Evolutionary conservation across 2,888 invertebrate species (phyloP), one percentile per base, ranked within the genome.

Genomic region (Troides aeacus): DNA sequence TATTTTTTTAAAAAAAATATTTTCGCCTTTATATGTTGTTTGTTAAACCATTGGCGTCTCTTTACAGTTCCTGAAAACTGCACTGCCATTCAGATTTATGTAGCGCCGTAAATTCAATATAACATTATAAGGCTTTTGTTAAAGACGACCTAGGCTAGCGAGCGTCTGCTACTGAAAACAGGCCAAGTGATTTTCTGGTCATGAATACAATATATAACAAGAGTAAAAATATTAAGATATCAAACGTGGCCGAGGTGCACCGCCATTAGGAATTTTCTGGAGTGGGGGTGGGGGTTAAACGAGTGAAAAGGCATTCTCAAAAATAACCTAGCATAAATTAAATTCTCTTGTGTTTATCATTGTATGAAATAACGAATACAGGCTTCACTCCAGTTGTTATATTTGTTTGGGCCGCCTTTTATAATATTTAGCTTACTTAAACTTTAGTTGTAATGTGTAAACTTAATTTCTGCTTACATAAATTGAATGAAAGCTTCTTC

Each of bases 181-280:
- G 65, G 65, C 58, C 65, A 65, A 59, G 58, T 65, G 65, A 65
- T 65, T 65, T 65, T 65, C 65, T 65, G 65, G 36, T 65, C 65
- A 65, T 65, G 65, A 65, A 65, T 65, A 65, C 46, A 65, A 65
- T 65, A 65, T 65, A 58, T 65, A 42, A 65, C 58, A 42, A 58
- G 42, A 58, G 39, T 65, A 65, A 42, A 30, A 65, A 59, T 46
- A 65, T 65, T 65, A 59, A 65, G 58, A 59, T 59, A 24, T 59
- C 65, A 59, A 58, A 65, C 23, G 58, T 15, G 58, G 24, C 18
- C 21, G 57, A 59, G 18, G 21, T 39, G 53, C 60, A 30, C 36
- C 36, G 46, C 46, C 12, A 15, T 23, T 18, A 12, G 46, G n/a
- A 46, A 23, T 21, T 23, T n/a, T 21, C 23, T 46, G 24, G 46